These are phyloP conservation scores for Onychostruthus taczanowskii DNA, from an alignment of 2,113 vertebrate genomes.

Conservation along the genomic window DNA sequence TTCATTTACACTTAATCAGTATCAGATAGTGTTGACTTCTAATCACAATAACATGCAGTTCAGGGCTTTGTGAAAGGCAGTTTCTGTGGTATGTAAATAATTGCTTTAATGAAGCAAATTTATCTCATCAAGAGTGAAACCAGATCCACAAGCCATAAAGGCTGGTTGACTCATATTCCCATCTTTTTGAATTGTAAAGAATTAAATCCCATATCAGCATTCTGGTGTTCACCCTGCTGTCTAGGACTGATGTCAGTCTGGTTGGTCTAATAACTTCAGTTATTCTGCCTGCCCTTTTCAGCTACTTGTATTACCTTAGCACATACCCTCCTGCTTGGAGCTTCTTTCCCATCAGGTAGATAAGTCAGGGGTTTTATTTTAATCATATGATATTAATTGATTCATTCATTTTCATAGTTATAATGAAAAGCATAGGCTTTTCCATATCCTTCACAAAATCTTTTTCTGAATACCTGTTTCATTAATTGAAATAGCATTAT, in stretches of 20 bases:
- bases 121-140: not conserved
- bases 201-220: not conserved
- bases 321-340: not conserved
- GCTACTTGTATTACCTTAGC: not conserved
- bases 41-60: not conserved
- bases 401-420: not conserved
- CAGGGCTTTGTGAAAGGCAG: not conserved
- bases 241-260: not conserved
- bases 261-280: not conserved
- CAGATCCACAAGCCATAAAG: not conserved
- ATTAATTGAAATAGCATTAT: not conserved
- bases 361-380: not conserved
- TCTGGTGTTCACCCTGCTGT: not conserved
- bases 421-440: not conserved
- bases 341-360: not conserved
- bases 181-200: not conserved
- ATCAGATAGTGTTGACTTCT: not conserved
- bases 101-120: not conserved
- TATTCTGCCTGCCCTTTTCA: not conserved
- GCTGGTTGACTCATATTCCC: not conserved
- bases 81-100: not conserved
- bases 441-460: not conserved
- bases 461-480: not conserved
- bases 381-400: not conserved
- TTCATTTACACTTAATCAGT: constrained; percentile 15